These are phyloP conservation scores for Busseola fusca DNA, from an alignment of 2,888 invertebrate species.

Conservation along the genomic window DNA sequence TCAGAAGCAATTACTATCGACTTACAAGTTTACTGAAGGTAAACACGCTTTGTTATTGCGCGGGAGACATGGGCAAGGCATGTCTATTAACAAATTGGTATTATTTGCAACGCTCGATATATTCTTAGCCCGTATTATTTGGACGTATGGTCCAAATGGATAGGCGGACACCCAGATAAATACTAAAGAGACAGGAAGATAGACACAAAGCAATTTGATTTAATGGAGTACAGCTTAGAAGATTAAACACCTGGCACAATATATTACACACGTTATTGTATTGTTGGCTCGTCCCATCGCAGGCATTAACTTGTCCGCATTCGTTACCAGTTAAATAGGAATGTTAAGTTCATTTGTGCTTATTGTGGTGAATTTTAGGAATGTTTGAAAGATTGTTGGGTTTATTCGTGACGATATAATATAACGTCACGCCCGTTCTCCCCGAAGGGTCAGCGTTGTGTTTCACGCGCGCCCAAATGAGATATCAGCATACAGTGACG, in stretches of 20 bases:
- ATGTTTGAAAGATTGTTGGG: background rate
- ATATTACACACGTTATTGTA: conserved; percentile 32
- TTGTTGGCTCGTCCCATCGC: conserved; percentile 13
- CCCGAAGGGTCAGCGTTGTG: too few species aligned
- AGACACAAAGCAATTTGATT: conserved; percentile 42
- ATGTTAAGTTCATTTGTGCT: conserved; percentile 12
- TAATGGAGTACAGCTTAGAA: conserved; percentile 13
- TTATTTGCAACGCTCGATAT: conserved; percentile 31
- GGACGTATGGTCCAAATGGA: too few species aligned
- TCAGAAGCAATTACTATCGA: conserved; percentile 3
- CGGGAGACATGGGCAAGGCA: background rate
- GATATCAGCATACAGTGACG: too few species aligned
- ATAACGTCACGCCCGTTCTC: background rate
- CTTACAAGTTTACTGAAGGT: conserved; percentile 17
- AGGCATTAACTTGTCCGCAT: conserved; percentile 16
- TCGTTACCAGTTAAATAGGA: conserved; percentile 4
- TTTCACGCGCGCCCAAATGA: too few species aligned
- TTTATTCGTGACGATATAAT: background rate
- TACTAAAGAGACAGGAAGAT: conserved; percentile 34
- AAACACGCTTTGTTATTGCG: background rate
- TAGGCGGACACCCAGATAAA: conserved; percentile 23
- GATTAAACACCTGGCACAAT: conserved; percentile 35
- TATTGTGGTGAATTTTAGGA: conserved; percentile 5
- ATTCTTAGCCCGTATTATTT: conserved; percentile 8
- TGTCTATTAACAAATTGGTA: conserved; percentile 13